These are phyloP conservation scores for Fragum whitleyi DNA, from an alignment of 2,888 invertebrate species.

Conservation along the genomic window DNA sequence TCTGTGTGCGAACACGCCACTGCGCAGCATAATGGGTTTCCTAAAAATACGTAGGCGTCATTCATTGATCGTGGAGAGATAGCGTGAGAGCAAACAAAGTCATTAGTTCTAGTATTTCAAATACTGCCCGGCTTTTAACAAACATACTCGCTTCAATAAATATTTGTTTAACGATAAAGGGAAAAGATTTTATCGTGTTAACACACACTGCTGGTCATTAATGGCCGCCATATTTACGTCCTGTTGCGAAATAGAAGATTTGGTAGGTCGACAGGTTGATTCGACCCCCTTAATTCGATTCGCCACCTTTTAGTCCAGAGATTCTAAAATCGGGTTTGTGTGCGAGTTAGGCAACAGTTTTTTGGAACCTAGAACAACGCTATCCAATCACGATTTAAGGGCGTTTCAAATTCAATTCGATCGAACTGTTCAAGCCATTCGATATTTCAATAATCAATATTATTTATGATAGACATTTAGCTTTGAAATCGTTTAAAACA, in stretches of 20 bases:
- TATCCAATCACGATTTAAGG: too few species aligned
- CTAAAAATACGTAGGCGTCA: slow-evolving; percentile 56
- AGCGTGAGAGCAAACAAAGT: slow-evolving; percentile 19
- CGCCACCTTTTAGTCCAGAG: too few species aligned
- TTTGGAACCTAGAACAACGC: too few species aligned
- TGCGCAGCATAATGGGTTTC: slow-evolving; percentile 18
- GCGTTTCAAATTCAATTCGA: too few species aligned
- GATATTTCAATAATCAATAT: too few species aligned
- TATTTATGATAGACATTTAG: too few species aligned
- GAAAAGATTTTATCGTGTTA: slow-evolving; percentile 25
- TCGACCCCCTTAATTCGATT: too few species aligned
- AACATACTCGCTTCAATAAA: slow-evolving; percentile 29
- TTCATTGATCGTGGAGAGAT: slow-evolving; percentile 38
- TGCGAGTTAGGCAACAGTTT: too few species aligned
- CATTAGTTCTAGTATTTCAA: slow-evolving; percentile 22
- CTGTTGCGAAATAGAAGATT: slow-evolving; percentile 6
- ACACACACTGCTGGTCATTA: not conserved
- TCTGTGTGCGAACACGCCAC: slow-evolving; percentile 17
- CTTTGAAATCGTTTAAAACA: too few species aligned
- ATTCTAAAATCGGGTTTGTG: too few species aligned
- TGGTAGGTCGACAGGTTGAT: not conserved
- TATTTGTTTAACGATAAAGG: slow-evolving; percentile 22
- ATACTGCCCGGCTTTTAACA: slow-evolving; percentile 1
- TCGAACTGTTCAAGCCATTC: too few species aligned
- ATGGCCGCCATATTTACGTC: slow-evolving; percentile 15